These are phyloP conservation scores for Taurulus bubalis DNA, from an alignment of 2,113 vertebrate genomes.

Conservation along the genomic window DNA sequence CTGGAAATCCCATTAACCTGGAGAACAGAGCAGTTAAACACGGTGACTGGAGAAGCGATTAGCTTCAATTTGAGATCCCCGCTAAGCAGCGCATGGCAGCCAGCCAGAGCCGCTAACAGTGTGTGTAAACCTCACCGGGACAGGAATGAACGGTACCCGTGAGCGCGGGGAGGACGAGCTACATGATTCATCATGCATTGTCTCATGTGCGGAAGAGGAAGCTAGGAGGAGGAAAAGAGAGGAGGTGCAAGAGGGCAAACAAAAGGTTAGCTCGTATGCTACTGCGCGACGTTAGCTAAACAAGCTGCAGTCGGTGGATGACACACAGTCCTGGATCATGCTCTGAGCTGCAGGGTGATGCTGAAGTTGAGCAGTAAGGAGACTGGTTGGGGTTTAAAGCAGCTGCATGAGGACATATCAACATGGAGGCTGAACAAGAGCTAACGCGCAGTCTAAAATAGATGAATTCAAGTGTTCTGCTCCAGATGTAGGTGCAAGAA, in stretches of 20 bases:
- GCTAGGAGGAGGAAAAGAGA: background rate
- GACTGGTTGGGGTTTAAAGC: background rate
- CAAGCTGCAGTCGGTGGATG: constrained; percentile 1
- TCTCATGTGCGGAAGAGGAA: background rate
- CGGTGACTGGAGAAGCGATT: constrained; percentile 71
- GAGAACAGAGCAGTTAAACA: constrained; percentile 76
- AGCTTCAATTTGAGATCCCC: constrained; percentile 72
- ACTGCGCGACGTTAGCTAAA: background rate
- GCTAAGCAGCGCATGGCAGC: constrained; percentile 50
- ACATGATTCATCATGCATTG: background rate
- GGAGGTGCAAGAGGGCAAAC: constrained; percentile 1
- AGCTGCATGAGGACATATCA: too few species aligned
- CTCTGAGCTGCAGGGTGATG: background rate
- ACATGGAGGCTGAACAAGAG: background rate
- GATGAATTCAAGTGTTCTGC: background rate
- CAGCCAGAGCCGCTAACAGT: constrained; percentile 21
- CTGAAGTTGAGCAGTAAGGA: background rate
- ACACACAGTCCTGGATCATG: constrained; percentile 1
- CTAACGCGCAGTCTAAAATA: background rate
- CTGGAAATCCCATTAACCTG: constrained; percentile 82
- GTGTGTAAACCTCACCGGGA: constrained; percentile 32
- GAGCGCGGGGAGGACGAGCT: too few species aligned
- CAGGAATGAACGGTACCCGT: constrained; percentile 21
- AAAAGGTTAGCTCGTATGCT: constrained; percentile 44
- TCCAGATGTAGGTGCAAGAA: background rate